A percentile compares a stretch with the other conserved stretches of the same genome.
Evolutionary conservation across 2,888 invertebrate species (phyloP).

Genomic region (Cephus sareptanus): DNA sequence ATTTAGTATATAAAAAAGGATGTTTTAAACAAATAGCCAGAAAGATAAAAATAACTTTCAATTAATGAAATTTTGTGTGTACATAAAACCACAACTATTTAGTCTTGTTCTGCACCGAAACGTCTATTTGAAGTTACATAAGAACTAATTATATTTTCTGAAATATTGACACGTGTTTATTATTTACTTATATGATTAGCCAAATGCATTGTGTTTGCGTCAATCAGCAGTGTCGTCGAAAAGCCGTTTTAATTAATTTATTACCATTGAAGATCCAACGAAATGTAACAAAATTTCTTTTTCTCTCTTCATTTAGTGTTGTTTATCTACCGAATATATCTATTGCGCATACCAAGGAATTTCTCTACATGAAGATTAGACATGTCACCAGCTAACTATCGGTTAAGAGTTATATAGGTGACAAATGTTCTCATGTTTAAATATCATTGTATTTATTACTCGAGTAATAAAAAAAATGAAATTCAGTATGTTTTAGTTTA

Average conservation of each 20-base stretch:
- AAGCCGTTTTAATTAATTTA: neutral
- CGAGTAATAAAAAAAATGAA: neutral
- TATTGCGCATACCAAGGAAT: neutral
- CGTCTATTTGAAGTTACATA: neutral
- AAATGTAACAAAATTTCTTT: neutral
- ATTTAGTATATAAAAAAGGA: neutral
- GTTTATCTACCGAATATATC: neutral
- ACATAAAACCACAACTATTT: neutral
- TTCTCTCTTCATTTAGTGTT: neutral
- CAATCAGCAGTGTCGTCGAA: neutral
- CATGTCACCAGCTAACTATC: neutral
- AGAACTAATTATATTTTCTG: neutral
- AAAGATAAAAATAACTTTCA: neutral
- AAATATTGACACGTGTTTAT: neutral
- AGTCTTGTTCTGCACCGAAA: neutral
- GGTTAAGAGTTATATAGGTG: neutral
- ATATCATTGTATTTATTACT: neutral
- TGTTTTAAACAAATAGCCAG: neutral
- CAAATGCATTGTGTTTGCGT: neutral
- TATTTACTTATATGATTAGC: neutral
- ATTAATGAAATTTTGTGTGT: neutral
- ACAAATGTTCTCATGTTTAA: neutral
- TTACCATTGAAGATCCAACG: neutral
- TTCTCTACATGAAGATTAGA: neutral
- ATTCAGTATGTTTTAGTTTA: neutral